Conservation (phyloP, 1,140 invertebrate genomes). For the Drosophila persimilis region DNA sequence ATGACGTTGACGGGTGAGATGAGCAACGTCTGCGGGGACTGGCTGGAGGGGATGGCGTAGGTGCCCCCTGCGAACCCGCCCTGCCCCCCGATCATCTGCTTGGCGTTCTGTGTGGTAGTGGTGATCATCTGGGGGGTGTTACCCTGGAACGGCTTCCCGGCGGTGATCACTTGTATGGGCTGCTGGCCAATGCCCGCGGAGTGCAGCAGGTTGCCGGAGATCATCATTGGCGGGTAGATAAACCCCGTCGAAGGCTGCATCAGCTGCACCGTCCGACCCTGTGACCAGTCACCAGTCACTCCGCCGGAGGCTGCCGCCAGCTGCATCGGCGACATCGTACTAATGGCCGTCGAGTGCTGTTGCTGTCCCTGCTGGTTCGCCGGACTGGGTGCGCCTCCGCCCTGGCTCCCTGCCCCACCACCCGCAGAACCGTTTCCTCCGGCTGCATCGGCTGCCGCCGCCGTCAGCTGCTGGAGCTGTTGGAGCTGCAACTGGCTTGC, state of each 20-base stretch:
- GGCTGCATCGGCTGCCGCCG: conserved; percentile 61
- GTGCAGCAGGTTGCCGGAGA: conserved; percentile 90
- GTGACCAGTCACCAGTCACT: conserved; percentile 85
- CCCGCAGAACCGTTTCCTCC: conserved; percentile 81
- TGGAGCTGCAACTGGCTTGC: conserved; percentile 63
- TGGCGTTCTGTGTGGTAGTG: conserved; percentile 87
- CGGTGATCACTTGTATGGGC: conserved; percentile 89
- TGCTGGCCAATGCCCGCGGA: conserved; percentile 91
- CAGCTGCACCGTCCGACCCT: conserved; percentile 88
- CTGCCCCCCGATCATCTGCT: conserved; percentile 86
- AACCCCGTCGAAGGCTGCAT: conserved; percentile 93
- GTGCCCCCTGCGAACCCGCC: conserved; percentile 84
- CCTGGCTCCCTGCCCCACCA: conserved; percentile 39
- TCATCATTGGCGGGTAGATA: conserved; percentile 90
- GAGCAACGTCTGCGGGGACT: conserved; percentile 91
- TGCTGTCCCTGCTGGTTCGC: conserved; percentile 58
- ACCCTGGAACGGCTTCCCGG: conserved; percentile 91
- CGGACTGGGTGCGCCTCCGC: conserved; percentile 51
- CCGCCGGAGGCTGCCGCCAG: conserved; percentile 77
- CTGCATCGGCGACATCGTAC: conserved; percentile 84
- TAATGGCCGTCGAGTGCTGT: conserved; percentile 84
- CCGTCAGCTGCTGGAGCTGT: conserved; percentile 83
- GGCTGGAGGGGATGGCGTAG: conserved; percentile 89
- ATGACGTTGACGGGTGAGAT: conserved; percentile 90
- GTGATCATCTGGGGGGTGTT: conserved; percentile 91